Percentiles rank a stretch among this genome's conserved stretches.
Conservation (phyloP, 1,140 invertebrate genomes). For the Heliothis subflexa region DNA sequence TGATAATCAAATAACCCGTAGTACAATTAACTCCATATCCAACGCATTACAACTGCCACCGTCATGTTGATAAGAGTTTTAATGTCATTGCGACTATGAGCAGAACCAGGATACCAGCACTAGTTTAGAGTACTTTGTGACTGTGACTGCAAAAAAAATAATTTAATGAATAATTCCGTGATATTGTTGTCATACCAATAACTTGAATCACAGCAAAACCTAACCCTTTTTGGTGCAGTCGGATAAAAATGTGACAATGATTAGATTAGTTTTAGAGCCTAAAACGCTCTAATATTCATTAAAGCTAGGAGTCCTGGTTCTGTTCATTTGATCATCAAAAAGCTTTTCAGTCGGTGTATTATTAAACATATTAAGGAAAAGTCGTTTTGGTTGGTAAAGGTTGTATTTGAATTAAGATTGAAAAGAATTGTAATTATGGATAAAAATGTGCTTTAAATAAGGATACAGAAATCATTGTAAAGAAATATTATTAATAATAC, state of each 20-base stretch:
- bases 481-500: conserved; percentile 5
- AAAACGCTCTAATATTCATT: background rate
- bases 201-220: too few species aligned
- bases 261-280: background rate
- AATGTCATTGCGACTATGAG: background rate
- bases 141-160: too few species aligned
- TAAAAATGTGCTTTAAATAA: background rate
- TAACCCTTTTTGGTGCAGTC: too few species aligned
- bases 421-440: background rate
- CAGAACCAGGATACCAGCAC: background rate
- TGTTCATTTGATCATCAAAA: background rate
- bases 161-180: too few species aligned
- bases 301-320: background rate
- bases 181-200: too few species aligned
- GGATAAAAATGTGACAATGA: background rate
- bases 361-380: background rate
- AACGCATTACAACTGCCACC: conserved; percentile 42
- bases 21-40: conserved; percentile 81
- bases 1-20: conserved; percentile 63
- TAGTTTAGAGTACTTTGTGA: too few species aligned
- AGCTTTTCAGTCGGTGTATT: background rate
- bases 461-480: background rate
- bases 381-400: background rate
- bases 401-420: background rate
- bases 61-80: conserved; percentile 24